Base-by-base conservation (phyloP, 2,797 vertebrate genomes). In the Lacerta agilis region DNA sequence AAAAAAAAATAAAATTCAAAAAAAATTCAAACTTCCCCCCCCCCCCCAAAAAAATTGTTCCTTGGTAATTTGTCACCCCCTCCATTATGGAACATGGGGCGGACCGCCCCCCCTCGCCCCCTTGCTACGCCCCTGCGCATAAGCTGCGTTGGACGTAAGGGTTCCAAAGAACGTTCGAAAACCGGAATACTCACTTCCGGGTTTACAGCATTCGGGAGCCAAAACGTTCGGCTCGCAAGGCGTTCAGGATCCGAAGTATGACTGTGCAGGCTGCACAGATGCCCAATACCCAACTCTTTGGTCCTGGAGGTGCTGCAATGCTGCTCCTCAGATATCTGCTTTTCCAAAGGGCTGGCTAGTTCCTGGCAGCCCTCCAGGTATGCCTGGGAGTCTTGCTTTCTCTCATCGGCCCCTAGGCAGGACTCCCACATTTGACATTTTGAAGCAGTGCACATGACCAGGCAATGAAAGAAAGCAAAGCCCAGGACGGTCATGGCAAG, bases 281-380 rank as follows among this genome's bases (percentile, higher is more conserved):
- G 79, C 85, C 92, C 89, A 93, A 69, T 3, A 49, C 27, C 55
- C 4, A 36, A 66, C 86, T 86, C 61, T 67, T 82, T 29, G 8
- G 38, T 27, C 79, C 79, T 15, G 23, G 36, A 4, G 11, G 10
- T 4, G 25, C 38, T 82, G 64, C 18, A 17, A 27, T 6, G 1
- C 25, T 25, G 4, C 6, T 7, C 36, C 36, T 29, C 3, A 1
- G 61, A 29, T 43, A 41, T 67, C 23, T 43, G 80, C 25, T 27
- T 43, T 25, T 67, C 36, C 23, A 25, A 82, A 82, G 80, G 80
- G 61, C 80, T 67, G 8, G 20, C 20, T 15, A 33, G 27, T 58
- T 79, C 36, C 27, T 66, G 80, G 80, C 61, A 29, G 5, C 27
- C 3, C 25, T 43, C 61, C 80, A 82, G 61, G 15, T 36, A 27